A percentile compares a stretch with the other conserved stretches of the same genome.
Evolutionary conservation across 1,140 invertebrate genomes (phyloP).

Genomic region (Zophobas atratus): DNA sequence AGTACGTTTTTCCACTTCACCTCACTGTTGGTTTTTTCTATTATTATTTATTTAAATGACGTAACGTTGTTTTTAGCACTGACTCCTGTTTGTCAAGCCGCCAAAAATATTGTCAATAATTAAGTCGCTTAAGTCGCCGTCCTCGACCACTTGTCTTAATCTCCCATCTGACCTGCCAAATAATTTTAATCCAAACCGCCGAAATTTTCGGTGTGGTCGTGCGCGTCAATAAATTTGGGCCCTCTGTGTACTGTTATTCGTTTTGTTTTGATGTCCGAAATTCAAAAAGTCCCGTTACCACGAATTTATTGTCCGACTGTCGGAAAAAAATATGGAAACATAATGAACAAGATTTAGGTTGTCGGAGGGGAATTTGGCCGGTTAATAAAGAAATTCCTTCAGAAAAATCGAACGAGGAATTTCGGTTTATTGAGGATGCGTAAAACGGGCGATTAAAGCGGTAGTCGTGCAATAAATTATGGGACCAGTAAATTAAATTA

Average conservation of each 20-base stretch:
- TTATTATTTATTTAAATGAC: too few relatives aligned
- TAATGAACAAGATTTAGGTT: neutral
- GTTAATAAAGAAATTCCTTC: slow-evolving; percentile 2
- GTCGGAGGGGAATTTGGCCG: neutral
- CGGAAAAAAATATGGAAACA: neutral
- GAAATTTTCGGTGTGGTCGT: slow-evolving; percentile 19
- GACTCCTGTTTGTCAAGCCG: neutral
- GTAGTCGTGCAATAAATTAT: neutral
- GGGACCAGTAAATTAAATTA: neutral
- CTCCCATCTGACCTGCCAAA: slow-evolving; percentile 16
- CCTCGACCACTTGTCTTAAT: slow-evolving; percentile 4
- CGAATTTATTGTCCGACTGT: slow-evolving; percentile 1
- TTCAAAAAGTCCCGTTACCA: neutral
- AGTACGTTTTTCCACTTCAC: too few relatives aligned
- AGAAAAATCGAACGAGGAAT: neutral
- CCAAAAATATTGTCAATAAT: neutral
- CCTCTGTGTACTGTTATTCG: slow-evolving; percentile 6
- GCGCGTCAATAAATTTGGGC: slow-evolving; percentile 10
- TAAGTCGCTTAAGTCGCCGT: neutral
- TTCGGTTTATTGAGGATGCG: slow-evolving; percentile 1
- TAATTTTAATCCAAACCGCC: slow-evolving; percentile 1
- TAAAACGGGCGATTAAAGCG: neutral
- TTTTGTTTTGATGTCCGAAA: neutral
- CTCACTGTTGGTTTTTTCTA: too few relatives aligned
- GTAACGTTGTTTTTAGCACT: neutral